phyloP scores from a whole-genome alignment of 1,140 invertebrate genomes.

The Zaprionus ghesquierei region DNA sequence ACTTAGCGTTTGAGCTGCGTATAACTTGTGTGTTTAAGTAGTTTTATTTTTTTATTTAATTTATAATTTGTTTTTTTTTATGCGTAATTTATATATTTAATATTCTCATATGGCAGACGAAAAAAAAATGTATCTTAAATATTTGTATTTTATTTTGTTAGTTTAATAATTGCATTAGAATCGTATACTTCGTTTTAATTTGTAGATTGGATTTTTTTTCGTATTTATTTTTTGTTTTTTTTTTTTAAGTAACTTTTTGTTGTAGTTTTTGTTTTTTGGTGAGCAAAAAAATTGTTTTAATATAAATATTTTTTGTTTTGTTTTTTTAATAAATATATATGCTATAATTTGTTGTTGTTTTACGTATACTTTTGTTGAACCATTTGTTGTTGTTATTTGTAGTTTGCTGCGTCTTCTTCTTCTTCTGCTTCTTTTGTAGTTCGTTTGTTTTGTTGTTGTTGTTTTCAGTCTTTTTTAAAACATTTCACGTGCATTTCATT shows the following conservation, averaged over 20 bases:
- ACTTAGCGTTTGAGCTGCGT: slow-evolving; percentile 63
- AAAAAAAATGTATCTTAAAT: slow-evolving; percentile 54
- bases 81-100: slow-evolving; percentile 39
- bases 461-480: slow-evolving; percentile 69
- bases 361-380: slow-evolving; percentile 82
- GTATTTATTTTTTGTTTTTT: slow-evolving; percentile 28
- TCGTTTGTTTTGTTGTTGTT: slow-evolving; percentile 46
- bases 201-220: slow-evolving; percentile 61
- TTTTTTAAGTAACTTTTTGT: slow-evolving; percentile 52
- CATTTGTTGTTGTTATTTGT: slow-evolving; percentile 66
- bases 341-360: slow-evolving; percentile 52
- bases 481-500: slow-evolving; percentile 52
- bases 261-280: slow-evolving; percentile 49
- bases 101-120: slow-evolving; percentile 30
- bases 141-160: slow-evolving; percentile 54
- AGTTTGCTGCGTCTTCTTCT: slow-evolving; percentile 15
- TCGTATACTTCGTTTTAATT: slow-evolving; percentile 79
- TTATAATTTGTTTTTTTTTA: slow-evolving; percentile 33
- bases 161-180: slow-evolving; percentile 81
- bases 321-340: slow-evolving; percentile 71
- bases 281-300: slow-evolving; percentile 72
- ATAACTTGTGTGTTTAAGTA: slow-evolving; percentile 56
- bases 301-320: slow-evolving; percentile 52
- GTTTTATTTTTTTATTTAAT: slow-evolving; percentile 31
- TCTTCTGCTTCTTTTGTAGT: too few species aligned